Evolutionary conservation across 2,888 invertebrate species (phyloP), one percentile per base, ranked within the genome.

Genomic region (Aspidiotus destructor): DNA sequence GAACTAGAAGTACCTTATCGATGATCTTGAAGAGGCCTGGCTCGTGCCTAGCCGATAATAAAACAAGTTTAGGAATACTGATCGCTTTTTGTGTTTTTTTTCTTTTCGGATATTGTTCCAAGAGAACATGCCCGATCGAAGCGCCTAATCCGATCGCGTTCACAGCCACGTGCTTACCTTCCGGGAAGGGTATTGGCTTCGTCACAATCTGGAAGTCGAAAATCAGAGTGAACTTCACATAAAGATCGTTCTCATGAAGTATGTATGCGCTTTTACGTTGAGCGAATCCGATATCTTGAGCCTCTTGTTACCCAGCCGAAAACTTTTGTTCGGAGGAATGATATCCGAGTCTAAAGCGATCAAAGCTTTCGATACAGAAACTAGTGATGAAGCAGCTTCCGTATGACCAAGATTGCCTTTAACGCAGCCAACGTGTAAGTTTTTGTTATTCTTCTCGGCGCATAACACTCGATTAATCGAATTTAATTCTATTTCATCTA

Each of bases 341-440:
- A 86, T 78, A 41, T 92, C 90, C 68, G 84, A 79, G 79, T 98
- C 93, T 89, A 97, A 93, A 13, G 96, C 89, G 70, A 98, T 85
- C 41, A 97, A 78, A 64, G 93, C 83, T 79, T 97, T 96, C 9
- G 92, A 91, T 72, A 96, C 80, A 1, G 93, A 88, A 75, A 92
- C 90, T 41, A 96, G 80, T 41, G 94, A 94, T 55, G 91, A 90
- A 1, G 89, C 89, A 0, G 95, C 92, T 79, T 98, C 98, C 5
- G 95, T 87, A 77, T 98, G 98, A 2, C 98, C 98, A 92, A 97
- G 94, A 79, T 98, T 98, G 41, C 95, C 94, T 78, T 99, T 98
- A 0, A 96, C 91, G 0, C 96, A 96, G 17, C 98, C 98, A 75
- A 98, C 86, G 55, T 94, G 79, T 63, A 99, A 81, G 9, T 96